Evolutionary conservation across 2,797 vertebrate species (phyloP).

Genomic region (Poliocrania exsul): DNA sequence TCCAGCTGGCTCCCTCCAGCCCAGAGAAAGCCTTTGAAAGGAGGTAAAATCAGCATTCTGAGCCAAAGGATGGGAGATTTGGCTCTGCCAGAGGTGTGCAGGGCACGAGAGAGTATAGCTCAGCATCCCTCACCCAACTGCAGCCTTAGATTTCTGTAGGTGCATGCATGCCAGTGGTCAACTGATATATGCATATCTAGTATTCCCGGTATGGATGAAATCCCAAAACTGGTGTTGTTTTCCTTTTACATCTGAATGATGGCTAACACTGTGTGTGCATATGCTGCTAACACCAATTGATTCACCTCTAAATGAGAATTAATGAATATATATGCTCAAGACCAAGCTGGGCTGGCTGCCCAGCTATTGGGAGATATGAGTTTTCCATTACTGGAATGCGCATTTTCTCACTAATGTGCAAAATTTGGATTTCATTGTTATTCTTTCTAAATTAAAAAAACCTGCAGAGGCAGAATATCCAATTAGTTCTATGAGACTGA

Average conservation of each 20-base stretch:
- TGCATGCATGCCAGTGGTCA: background rate
- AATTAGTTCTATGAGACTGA: background rate
- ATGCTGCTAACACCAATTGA: background rate
- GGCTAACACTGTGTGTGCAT: background rate
- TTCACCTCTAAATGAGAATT: constrained; percentile 8
- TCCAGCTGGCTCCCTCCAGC: background rate
- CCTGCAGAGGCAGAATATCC: background rate
- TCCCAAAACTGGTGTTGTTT: background rate
- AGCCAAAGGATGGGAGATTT: rapidly evolving
- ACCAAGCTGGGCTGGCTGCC: background rate
- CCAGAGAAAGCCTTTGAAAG: background rate
- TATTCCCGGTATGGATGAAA: background rate
- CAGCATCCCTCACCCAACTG: background rate
- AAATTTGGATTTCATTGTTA: background rate
- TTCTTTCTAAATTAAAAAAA: constrained; percentile 1
- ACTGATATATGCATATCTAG: rapidly evolving
- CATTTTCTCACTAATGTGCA: background rate
- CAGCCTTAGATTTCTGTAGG: background rate
- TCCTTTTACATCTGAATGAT: background rate
- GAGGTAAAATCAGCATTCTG: background rate
- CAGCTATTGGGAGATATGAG: background rate
- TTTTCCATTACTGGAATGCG: background rate
- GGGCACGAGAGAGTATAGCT: rapidly evolving
- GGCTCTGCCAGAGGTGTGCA: background rate
- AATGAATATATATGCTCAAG: constrained; percentile 20